Evolutionary conservation across 2,797 vertebrate species (phyloP).

Genomic region (Falco berigora): DNA sequence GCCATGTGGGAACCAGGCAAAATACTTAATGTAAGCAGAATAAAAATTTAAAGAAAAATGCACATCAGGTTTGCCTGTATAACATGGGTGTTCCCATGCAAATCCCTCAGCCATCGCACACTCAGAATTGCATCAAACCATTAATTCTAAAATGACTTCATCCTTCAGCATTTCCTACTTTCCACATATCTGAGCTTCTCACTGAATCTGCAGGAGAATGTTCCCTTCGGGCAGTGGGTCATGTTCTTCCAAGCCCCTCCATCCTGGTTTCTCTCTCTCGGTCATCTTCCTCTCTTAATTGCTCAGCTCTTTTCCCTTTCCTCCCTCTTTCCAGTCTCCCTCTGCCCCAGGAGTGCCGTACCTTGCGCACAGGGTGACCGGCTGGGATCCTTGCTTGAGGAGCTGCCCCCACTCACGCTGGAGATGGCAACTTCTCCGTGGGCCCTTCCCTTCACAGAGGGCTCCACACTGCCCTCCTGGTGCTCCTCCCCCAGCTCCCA

Average conservation of each 20-base stretch:
- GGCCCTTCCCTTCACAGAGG: background rate
- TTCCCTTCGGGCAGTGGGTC: background rate
- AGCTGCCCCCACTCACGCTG: background rate
- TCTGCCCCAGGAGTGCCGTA: background rate
- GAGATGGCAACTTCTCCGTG: background rate
- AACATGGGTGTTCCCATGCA: background rate
- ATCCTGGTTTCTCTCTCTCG: background rate
- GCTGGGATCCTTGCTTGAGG: background rate
- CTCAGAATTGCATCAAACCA: background rate
- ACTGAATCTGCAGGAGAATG: background rate
- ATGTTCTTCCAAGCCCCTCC: background rate
- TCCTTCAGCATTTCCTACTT: background rate
- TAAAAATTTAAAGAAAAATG: background rate
- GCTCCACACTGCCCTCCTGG: background rate
- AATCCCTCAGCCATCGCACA: background rate
- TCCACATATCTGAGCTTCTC: background rate
- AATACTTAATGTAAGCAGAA: background rate
- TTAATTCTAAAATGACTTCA: background rate
- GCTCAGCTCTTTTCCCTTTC: background rate
- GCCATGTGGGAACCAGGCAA: background rate
- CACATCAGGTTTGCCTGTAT: background rate
- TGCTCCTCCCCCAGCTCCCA: conserved; percentile 10
- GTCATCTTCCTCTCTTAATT: background rate
- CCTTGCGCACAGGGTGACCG: background rate
- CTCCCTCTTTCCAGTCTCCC: background rate